These are phyloP conservation scores for Corapipo altera DNA, from an alignment of 2,113 vertebrate genomes.

Conservation along the genomic window DNA sequence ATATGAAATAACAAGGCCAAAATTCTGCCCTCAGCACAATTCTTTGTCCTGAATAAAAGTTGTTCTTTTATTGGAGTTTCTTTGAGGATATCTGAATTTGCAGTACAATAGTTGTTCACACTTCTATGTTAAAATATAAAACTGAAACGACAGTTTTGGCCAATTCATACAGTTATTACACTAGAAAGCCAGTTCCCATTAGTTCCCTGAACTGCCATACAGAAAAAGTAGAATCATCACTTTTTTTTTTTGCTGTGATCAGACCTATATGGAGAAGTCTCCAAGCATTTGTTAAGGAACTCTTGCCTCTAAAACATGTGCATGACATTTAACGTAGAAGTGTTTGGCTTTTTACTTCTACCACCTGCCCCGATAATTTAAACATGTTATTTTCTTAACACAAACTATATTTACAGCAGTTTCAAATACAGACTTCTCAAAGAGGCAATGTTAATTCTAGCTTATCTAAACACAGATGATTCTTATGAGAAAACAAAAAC, in stretches of 20 bases:
- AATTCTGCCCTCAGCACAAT: neutral
- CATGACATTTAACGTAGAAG: neutral
- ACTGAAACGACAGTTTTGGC: neutral
- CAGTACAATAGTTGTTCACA: neutral
- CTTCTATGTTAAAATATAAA: neutral
- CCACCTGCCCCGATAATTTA: neutral
- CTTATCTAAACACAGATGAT: neutral
- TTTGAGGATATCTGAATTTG: neutral
- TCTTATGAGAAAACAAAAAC: conserved; percentile 26
- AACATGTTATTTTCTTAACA: neutral
- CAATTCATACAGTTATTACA: neutral
- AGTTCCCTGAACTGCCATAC: neutral
- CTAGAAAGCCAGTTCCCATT: neutral
- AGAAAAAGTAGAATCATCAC: neutral
- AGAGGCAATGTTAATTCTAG: neutral
- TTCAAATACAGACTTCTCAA: neutral
- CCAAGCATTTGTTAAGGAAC: neutral
- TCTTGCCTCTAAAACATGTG: neutral
- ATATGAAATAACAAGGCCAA: neutral
- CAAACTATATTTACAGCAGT: neutral
- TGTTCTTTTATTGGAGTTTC: neutral
- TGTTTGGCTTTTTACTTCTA: neutral
- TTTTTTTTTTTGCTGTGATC: neutral
- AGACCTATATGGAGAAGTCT: neutral
- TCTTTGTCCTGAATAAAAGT: neutral